phyloP scores from a whole-genome alignment of 2,888 invertebrate genomes.

The Noctua janthina region DNA sequence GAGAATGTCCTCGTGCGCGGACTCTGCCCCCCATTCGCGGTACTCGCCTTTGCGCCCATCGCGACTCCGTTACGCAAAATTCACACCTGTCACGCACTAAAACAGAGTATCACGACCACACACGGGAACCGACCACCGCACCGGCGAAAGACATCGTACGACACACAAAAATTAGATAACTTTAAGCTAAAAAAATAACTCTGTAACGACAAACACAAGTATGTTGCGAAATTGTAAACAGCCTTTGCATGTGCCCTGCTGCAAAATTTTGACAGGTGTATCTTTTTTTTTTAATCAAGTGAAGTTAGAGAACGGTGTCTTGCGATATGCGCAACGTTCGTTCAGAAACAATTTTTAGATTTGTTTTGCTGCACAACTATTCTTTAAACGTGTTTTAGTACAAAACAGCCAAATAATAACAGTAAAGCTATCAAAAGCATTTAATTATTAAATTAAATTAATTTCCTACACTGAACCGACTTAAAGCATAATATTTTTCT shows the following conservation, averaged over 20 bases:
- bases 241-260: slow-evolving; percentile 87
- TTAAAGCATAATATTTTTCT: neutral
- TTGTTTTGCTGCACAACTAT: neutral
- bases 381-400: neutral
- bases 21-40: slow-evolving; percentile 94
- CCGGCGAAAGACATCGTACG: slow-evolving; percentile 89
- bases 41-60: slow-evolving; percentile 97
- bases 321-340: slow-evolving; percentile 69
- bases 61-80: slow-evolving; percentile 89
- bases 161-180: slow-evolving; percentile 71
- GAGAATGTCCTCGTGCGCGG: slow-evolving; percentile 94
- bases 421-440: neutral
- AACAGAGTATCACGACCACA: slow-evolving; percentile 85
- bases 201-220: slow-evolving; percentile 81
- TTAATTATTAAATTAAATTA: neutral
- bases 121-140: slow-evolving; percentile 84
- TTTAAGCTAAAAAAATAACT: slow-evolving; percentile 76
- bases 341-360: slow-evolving; percentile 61
- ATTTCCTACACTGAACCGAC: too few species aligned
- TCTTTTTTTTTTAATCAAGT: slow-evolving; percentile 66
- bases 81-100: slow-evolving; percentile 82
- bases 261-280: slow-evolving; percentile 89
- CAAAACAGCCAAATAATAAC: too few species aligned
- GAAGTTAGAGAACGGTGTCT: slow-evolving; percentile 70
- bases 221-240: slow-evolving; percentile 88